Percentiles rank a stretch among this genome's conserved stretches.
phyloP scores from a whole-genome alignment of 2,113 vertebrate species.

The Etheostoma cragini region DNA sequence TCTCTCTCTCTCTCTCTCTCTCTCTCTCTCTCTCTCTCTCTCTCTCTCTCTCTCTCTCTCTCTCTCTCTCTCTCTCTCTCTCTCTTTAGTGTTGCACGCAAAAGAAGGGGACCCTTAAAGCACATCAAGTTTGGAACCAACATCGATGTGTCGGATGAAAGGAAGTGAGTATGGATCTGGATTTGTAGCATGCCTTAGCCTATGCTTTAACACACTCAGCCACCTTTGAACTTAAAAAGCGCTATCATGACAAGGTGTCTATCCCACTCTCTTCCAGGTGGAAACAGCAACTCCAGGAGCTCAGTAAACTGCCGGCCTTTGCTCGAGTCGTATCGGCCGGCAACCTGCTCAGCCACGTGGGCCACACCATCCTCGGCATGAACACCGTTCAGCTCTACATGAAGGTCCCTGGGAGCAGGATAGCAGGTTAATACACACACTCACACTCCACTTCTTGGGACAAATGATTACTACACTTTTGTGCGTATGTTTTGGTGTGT shows the following conservation, averaged over 20 bases:
- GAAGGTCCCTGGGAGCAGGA: conserved; percentile 98
- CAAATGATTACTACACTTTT: too few relatives aligned
- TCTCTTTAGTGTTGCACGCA: conserved; percentile 88
- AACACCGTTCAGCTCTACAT: conserved; percentile 98
- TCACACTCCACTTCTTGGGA: background rate
- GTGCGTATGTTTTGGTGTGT: background rate
- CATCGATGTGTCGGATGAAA: conserved; percentile 97
- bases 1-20: background rate
- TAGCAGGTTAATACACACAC: conserved; percentile 85
- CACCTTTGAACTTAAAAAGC: background rate
- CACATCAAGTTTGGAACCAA: conserved; percentile 99
- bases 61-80: background rate
- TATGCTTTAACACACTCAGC: background rate
- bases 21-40: background rate
- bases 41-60: background rate
- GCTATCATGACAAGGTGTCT: background rate
- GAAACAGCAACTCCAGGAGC: conserved; percentile 97
- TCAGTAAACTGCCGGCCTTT: conserved; percentile 98
- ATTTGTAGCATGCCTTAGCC: too few relatives aligned
- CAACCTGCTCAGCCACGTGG: conserved; percentile 97
- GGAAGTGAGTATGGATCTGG: conserved; percentile 89
- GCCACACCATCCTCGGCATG: conserved; percentile 98
- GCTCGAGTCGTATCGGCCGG: conserved; percentile 96
- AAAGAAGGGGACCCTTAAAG: conserved; percentile 95
- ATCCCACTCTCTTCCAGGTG: conserved; percentile 83